Evolutionary conservation across 2,113 vertebrate species (phyloP), one percentile per base, ranked within the genome.

Genomic region (Balaeniceps rex): DNA sequence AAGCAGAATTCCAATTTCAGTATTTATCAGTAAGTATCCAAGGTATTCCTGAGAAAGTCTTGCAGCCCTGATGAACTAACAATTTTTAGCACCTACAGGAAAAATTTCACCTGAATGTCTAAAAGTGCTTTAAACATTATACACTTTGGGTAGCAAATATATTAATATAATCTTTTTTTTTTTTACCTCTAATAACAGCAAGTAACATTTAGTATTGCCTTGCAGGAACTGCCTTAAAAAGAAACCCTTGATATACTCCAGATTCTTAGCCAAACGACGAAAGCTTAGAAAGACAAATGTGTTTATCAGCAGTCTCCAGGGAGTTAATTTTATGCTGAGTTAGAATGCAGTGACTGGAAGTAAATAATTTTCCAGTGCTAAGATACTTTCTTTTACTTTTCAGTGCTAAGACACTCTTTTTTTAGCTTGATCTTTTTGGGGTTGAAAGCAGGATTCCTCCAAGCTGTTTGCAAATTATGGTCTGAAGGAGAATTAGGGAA

Each of bases 401-500:
- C 49, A 71, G 24, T 76, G 57, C 21, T 72, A 71, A 91, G 26
- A 24, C 13, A 31, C 2, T 9, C 11, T 40, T 19, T 38, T 40
- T 34, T 70, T 19, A 29, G 3, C 22, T 92, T 52, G 11, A 47
- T 52, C 7, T 40, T 68, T 87, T 82, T 61, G 57, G 10, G 23
- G 8, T 79, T 77, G 58, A 93, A 86, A 95, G 25, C 7, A 70
- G 18, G 22, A 68, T 75, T 91, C 71, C n/a, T 88, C 65, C 0
- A 0, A 91, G 65, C 22, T 54, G 11, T 61, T 76, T 91, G 38
- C 33, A 65, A 76, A 69, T 47, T 87, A 68, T 34, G 19, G 12
- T 95, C 84, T 92, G 60, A 92, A 94, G 66, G 81, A 90, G 33
- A 96, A 84, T 68, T 95, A 95, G 84, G 91, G 93, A 87, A 91